Evolutionary conservation across 2,888 invertebrate species (phyloP).

Genomic region (Lacanobia wlatinum): DNA sequence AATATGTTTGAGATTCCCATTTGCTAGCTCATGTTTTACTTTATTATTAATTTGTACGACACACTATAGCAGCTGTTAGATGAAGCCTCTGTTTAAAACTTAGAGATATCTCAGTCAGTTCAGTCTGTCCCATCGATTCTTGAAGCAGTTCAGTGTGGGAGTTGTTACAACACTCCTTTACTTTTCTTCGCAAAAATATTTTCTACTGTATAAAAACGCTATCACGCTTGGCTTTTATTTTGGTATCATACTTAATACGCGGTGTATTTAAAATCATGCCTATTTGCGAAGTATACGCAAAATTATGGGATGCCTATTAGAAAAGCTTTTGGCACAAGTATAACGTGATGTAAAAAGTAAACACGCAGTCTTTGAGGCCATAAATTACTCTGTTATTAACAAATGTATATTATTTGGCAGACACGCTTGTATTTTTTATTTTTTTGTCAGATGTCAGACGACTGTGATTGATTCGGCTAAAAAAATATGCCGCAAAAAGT

Average conservation of each 20-base stretch:
- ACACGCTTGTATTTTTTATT: constrained; percentile 6
- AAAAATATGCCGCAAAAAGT: background rate
- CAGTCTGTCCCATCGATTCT: too few species aligned
- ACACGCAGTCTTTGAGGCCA: background rate
- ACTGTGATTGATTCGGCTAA: constrained; percentile 35
- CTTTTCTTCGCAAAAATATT: too few species aligned
- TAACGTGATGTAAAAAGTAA: constrained; percentile 13
- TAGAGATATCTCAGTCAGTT: too few species aligned
- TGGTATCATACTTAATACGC: background rate
- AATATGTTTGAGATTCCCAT: background rate
- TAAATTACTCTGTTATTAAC: constrained; percentile 19
- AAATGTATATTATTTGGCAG: constrained; percentile 18
- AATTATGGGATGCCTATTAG: constrained; percentile 10
- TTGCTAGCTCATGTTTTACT: background rate
- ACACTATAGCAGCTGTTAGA: too few species aligned
- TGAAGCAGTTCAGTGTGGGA: too few species aligned
- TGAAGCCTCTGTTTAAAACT: too few species aligned
- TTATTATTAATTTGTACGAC: too few species aligned
- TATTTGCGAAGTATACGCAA: constrained; percentile 7
- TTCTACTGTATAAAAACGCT: background rate
- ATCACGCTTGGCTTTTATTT: constrained; percentile 26
- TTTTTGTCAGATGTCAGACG: constrained; percentile 19
- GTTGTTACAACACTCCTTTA: too few species aligned
- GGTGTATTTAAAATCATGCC: background rate
- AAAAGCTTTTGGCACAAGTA: constrained; percentile 1